Evolutionary conservation across 2,797 vertebrate species (phyloP), one percentile per base, ranked within the genome.

Genomic region (Rousettus madagascariensis): DNA sequence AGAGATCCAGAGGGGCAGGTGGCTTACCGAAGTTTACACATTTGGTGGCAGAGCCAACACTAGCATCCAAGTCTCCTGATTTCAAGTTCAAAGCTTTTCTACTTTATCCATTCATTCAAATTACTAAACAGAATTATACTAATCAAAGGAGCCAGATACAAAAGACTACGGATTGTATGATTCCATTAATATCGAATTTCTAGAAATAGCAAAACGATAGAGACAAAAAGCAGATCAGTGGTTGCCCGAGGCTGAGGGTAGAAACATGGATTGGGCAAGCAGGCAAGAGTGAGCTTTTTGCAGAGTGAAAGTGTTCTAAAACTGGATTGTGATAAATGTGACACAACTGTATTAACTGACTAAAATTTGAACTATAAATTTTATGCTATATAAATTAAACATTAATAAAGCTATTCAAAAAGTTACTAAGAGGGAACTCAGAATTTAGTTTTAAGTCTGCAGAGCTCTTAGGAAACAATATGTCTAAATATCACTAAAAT

Each of bases 61-160:
- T 72, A 82, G 8, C 57, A 87, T 51, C 33, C 55, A 91, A 85
- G 57, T 95, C 46, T 92, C 59, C 59, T 53, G 46, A 92, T 61
- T 95, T 61, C 75, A 94, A 93, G 63, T 49, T 94, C 72, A 93
- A 86, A 78, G 72, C 57, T 93, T 90, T 91, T 83, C 26, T 74
- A 83, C 22, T 75, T 77, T 86, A 61, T 43, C 9, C 65, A 85
- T 80, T 95, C 63, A 77, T 72, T 94, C 38, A 86, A 86, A 92
- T 91, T 95, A 90, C 33, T 86, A 82, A 86, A 82, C 2, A 77
- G n/a, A 30, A 86, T 41, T 43, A 90, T 53, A 75, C 24, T 59
- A 91, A 79, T 41, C 4, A 83, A 91, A 95, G 22, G 17, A 82
- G 38, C 28, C 51, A 82, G 66, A 77, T 28, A 74, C 22, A 94